phyloP scores from a whole-genome alignment of 1,140 invertebrate genomes.

The Eubasilissa regina region DNA sequence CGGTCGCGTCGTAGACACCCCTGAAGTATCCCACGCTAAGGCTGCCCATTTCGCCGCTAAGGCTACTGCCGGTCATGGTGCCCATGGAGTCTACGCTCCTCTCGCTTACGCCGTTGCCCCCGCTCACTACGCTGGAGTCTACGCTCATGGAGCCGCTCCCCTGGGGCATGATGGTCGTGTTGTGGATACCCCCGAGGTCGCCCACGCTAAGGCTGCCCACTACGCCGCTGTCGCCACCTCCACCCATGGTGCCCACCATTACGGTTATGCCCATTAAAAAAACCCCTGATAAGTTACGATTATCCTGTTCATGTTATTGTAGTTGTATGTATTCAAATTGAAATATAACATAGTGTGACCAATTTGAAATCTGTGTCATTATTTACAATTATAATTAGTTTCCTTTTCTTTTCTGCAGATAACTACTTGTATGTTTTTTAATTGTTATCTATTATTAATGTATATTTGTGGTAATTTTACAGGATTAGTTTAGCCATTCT shows the following conservation, averaged over 20 bases:
- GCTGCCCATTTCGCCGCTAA: conserved; percentile 65
- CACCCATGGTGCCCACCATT: neutral
- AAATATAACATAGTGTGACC: no score
- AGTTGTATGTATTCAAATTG: neutral
- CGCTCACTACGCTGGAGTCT: conserved; percentile 56
- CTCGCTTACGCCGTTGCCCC: neutral
- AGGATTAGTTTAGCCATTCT: no score
- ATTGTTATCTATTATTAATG: no score
- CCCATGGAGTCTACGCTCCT: conserved; percentile 55
- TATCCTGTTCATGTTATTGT: neutral
- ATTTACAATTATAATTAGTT: no score
- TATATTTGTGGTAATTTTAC: no score
- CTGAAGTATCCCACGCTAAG: conserved; percentile 70
- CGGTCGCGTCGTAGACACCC: conserved; percentile 68
- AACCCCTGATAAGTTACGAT: no score
- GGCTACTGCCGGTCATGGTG: conserved; percentile 58
- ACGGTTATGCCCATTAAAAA: no score
- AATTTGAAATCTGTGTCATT: no score
- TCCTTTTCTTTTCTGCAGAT: no score
- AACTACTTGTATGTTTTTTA: no score
- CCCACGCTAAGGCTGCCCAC: conserved; percentile 67
- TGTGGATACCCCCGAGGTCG: conserved; percentile 70
- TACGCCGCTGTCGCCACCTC: neutral
- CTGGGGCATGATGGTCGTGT: conserved; percentile 61
- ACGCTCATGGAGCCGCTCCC: conserved; percentile 30